Conservation (phyloP, 2,113 vertebrate genomes). For the Gavia stellata region DNA sequence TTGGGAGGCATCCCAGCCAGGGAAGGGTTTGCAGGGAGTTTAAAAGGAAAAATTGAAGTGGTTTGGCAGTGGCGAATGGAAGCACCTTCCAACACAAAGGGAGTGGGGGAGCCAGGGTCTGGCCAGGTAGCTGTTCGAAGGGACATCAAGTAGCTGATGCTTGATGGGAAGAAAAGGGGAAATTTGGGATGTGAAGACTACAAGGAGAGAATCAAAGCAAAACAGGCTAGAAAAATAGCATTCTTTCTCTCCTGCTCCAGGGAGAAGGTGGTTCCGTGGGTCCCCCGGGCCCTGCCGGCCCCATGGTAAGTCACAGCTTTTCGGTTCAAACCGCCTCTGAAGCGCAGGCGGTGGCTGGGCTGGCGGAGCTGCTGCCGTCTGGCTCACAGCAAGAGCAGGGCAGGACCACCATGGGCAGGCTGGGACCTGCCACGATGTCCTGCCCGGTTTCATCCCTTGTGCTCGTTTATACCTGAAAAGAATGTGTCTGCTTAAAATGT, state of each 20-base stretch:
- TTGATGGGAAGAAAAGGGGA: not conserved
- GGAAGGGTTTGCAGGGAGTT: not conserved
- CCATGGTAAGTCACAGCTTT: conserved; percentile 67
- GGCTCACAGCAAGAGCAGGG: not conserved
- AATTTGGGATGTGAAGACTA: not conserved
- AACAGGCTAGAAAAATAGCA: not conserved
- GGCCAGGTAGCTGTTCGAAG: rapidly evolving
- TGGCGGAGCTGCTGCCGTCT: not conserved
- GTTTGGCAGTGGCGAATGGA: not conserved
- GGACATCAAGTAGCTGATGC: not conserved
- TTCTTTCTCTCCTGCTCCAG: conserved; percentile 46
- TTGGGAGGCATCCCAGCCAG: not conserved
- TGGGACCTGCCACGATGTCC: rapidly evolving
- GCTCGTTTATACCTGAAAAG: not conserved
- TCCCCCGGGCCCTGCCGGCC: conserved; percentile 70
- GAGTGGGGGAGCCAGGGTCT: not conserved
- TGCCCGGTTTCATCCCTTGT: not conserved
- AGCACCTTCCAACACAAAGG: rapidly evolving
- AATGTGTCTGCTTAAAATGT: not conserved
- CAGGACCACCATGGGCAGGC: not conserved
- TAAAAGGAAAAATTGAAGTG: not conserved
- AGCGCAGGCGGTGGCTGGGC: rapidly evolving
- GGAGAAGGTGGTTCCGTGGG: conserved; percentile 79
- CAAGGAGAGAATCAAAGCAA: not conserved
- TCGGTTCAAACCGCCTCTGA: rapidly evolving